A percentile compares a stretch with the other conserved stretches of the same genome.
These are phyloP conservation scores for Fragum fragum DNA, from an alignment of 2,888 invertebrate genomes.

Conservation along the genomic window DNA sequence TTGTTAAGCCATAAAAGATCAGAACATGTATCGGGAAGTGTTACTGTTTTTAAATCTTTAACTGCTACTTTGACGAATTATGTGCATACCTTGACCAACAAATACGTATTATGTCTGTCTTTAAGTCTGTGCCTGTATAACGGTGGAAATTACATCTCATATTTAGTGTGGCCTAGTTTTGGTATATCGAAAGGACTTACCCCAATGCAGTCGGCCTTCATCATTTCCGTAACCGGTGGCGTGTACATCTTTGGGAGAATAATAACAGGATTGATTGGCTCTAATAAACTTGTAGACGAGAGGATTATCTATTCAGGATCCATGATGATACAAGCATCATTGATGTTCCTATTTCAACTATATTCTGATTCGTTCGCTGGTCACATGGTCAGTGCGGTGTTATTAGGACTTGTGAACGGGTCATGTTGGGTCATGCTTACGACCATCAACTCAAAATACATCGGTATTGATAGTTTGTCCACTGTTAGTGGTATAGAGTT, in stretches of 20 bases:
- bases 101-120: constrained; percentile 21
- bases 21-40: background rate
- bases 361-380: constrained; percentile 21
- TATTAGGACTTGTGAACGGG: constrained; percentile 19
- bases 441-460: constrained; percentile 8
- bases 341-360: constrained; percentile 12
- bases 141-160: constrained; percentile 15
- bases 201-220: constrained; percentile 4
- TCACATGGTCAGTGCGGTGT: constrained; percentile 16
- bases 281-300: constrained; percentile 3
- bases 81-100: background rate
- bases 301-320: constrained; percentile 19
- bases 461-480: constrained; percentile 21
- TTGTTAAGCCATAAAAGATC: background rate
- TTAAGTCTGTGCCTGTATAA: constrained; percentile 12
- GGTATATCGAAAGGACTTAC: constrained; percentile 10
- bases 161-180: constrained; percentile 19
- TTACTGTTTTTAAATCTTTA: background rate
- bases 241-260: constrained; percentile 20
- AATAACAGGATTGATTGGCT: background rate
- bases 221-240: background rate
- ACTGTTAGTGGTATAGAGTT: constrained; percentile 24
- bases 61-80: background rate
- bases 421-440: constrained; percentile 7
- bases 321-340: background rate